These are phyloP conservation scores for Drosophila grimshawi DNA, from an alignment of 1,140 invertebrate genomes.

Conservation along the genomic window DNA sequence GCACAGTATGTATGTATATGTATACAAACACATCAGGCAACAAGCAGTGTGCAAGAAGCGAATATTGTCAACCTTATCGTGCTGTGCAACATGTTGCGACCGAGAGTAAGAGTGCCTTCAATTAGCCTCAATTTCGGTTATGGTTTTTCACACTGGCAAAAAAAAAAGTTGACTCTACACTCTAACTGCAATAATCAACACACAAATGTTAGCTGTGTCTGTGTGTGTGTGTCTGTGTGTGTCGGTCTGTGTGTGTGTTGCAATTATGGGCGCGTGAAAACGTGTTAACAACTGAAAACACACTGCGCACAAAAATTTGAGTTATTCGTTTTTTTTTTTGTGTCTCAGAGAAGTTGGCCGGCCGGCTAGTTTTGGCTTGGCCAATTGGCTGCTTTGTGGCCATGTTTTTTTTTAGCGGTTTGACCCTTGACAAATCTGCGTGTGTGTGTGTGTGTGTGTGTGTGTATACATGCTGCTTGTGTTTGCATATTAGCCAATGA, in stretches of 20 bases:
- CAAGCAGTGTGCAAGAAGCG: background rate
- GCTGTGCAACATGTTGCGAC: constrained; percentile 25
- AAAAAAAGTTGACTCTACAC: constrained; percentile 29
- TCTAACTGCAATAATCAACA: constrained; percentile 39
- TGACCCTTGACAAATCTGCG: constrained; percentile 55
- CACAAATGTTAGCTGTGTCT: background rate
- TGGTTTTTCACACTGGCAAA: constrained; percentile 50
- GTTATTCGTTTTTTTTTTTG: constrained; percentile 26
- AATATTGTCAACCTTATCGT: constrained; percentile 13
- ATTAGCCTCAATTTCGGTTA: constrained; percentile 51
- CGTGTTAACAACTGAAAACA: constrained; percentile 53
- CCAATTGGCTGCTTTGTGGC: background rate
- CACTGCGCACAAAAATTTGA: constrained; percentile 22
- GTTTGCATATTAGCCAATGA: constrained; percentile 45
- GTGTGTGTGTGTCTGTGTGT: constrained; percentile 6
- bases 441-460: constrained; percentile 30
- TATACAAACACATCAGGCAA: background rate
- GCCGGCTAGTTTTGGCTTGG: background rate
- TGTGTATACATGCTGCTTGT: constrained; percentile 40
- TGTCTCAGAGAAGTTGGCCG: constrained; percentile 7
- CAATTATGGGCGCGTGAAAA: constrained; percentile 53
- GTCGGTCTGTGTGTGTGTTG: constrained; percentile 33
- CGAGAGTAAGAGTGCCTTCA: constrained; percentile 53
- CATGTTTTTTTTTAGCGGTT: background rate
- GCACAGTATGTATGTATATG: background rate